phyloP scores from a whole-genome alignment of 2,113 vertebrate species.

The Hippocampus abdominalis region DNA sequence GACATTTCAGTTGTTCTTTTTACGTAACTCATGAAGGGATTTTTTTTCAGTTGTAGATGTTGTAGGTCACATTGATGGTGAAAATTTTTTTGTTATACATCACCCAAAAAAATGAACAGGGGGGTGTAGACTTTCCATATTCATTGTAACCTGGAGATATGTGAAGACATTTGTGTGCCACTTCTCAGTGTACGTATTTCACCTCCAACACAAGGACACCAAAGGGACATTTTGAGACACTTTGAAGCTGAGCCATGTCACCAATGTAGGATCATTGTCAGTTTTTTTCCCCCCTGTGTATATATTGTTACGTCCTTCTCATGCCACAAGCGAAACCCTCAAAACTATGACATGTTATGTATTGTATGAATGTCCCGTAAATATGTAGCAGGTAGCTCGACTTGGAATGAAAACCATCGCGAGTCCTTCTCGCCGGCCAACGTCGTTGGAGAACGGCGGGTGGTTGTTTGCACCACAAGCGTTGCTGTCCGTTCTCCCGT shows the following conservation, averaged over 20 bases:
- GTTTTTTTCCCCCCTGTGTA: slow-evolving; percentile 33
- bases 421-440: slow-evolving; percentile 30
- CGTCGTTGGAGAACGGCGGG: slow-evolving; percentile 37
- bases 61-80: neutral
- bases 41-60: neutral
- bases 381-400: slow-evolving; percentile 61
- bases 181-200: slow-evolving; percentile 9
- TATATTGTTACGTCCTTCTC: slow-evolving; percentile 35
- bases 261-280: slow-evolving; percentile 30
- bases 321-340: slow-evolving; percentile 25
- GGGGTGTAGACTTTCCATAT: neutral
- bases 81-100: neutral
- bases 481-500: slow-evolving; percentile 47
- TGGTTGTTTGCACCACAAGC: slow-evolving; percentile 56
- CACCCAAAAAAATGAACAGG: neutral
- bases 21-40: neutral
- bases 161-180: neutral
- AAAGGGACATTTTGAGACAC: slow-evolving; percentile 17
- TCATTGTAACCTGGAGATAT: neutral
- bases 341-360: slow-evolving; percentile 42
- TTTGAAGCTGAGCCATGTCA: slow-evolving; percentile 5
- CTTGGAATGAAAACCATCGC: slow-evolving; percentile 57
- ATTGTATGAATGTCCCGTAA: slow-evolving; percentile 63
- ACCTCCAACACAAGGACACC: slow-evolving; percentile 30
- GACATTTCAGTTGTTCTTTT: too few relatives aligned